Evolutionary conservation across 2,888 invertebrate species (phyloP), one percentile per base, ranked within the genome.

Genomic region (Diachrysia chrysitis): DNA sequence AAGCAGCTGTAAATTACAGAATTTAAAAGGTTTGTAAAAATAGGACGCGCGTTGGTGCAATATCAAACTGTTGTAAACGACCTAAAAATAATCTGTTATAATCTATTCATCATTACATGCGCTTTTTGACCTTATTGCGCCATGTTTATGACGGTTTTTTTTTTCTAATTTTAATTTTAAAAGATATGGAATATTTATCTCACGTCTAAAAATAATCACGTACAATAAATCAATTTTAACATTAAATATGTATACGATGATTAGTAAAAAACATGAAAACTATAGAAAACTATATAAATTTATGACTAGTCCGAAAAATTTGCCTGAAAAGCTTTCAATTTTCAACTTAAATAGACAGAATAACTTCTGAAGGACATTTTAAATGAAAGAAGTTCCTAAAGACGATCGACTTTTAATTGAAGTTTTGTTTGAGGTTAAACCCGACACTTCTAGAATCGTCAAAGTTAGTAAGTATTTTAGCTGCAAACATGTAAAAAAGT

Each of bases 381-480:
- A 37, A 14, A n/a, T 16, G 42, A 7, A 37, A 14, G 37, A 42
- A 42, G n/a, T 42, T 42, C 14, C 4, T 42, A 42, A 42, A 42
- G 42, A 42, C 42, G 42, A 42, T 42, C n/a, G 42, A 16, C 42
- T 42, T 42, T 42, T 42, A 42, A 42, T 42, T 42, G 42, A n/a
- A 42, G n/a, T 42, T 32, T n/a, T 16, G 42, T 4, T 42, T 42
- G n/a, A 42, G 42, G n/a, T 42, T 16, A 42, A 42, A 42, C n/a
- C n/a, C 42, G 42, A n/a, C n/a, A 6, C 42, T 42, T n/a, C n/a
- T n/a, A n/a, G n/a, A n/a, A 42, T n/a, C 2, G 16, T 42, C 42
- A 42, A 42, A 42, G 16, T 42, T 42, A 16, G n/a, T n/a, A 4
- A 42, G n/a, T n/a, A n/a, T n/a, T 42, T 42, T 42, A 42, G n/a